A percentile compares a stretch with the other conserved stretches of the same genome.
phyloP scores from a whole-genome alignment of 2,797 vertebrate species.

The Rhinichthys osculus region DNA sequence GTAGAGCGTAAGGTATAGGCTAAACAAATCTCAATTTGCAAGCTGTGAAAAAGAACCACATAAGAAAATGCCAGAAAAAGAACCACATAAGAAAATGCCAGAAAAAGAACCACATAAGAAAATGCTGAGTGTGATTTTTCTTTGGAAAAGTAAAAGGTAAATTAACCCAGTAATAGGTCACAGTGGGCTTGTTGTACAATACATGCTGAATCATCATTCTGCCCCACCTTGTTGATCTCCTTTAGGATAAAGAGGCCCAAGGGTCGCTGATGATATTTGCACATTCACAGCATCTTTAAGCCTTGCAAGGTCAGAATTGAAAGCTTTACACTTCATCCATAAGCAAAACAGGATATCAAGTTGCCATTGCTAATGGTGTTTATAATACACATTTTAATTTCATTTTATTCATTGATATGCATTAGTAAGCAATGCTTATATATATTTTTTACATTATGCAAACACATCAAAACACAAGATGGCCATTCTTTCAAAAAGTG shows the following conservation, averaged over 20 bases:
- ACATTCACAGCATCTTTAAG: conserved; percentile 24
- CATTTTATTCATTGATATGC: not conserved
- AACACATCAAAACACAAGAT: not conserved
- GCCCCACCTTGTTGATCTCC: conserved; percentile 40
- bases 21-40: not conserved
- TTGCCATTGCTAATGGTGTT: not conserved
- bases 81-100: not conserved
- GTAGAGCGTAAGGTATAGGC: conserved; percentile 20
- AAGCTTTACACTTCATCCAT: not conserved
- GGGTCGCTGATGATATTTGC: conserved; percentile 35
- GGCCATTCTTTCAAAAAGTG: not conserved
- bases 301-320: not conserved
- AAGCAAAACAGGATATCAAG: not conserved
- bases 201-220: conserved; percentile 37
- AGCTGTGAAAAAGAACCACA: conserved; percentile 2
- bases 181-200: not conserved
- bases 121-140: conserved; percentile 27
- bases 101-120: not conserved
- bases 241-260: conserved; percentile 36
- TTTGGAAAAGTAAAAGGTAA: conserved; percentile 1
- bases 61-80: not conserved
- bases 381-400: not conserved
- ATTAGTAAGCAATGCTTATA: not conserved
- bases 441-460: not conserved
- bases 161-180: conserved; percentile 7